Conservation (phyloP, 1,140 invertebrate genomes). For the Myzus persicae region DNA sequence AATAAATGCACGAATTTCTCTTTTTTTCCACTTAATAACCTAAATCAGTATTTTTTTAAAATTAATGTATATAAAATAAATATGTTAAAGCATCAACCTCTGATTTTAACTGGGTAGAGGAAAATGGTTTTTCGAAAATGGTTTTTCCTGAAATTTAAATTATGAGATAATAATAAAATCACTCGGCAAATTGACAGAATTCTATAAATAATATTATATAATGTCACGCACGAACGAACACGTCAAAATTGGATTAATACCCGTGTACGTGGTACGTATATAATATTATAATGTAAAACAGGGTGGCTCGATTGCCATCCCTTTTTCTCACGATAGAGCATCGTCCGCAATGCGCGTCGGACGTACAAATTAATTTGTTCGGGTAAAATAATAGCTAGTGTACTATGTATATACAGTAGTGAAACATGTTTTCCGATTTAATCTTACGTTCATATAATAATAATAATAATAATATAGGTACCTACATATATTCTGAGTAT, state of each 20-base stretch:
- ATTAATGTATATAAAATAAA: not conserved
- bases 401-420: not conserved
- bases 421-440: not conserved
- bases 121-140: too few relatives aligned
- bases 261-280: not conserved
- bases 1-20: not conserved
- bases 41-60: not conserved
- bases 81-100: not conserved
- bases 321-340: constrained; percentile 24
- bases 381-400: not conserved
- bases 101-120: not conserved
- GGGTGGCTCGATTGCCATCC: constrained; percentile 10
- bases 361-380: not conserved
- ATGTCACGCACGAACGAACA: constrained; percentile 12
- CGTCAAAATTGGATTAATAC: constrained; percentile 25
- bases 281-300: constrained; percentile 32
- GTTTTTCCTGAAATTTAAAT: not conserved
- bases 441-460: not conserved
- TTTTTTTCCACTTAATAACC: not conserved
- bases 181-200: constrained; percentile 7
- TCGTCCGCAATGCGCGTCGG: not conserved
- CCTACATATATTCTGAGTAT: not conserved
- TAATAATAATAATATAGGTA: not conserved
- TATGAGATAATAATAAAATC: constrained; percentile 25
- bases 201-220: constrained; percentile 37